Percentiles rank a stretch among this genome's conserved stretches.
phyloP scores from a whole-genome alignment of 2,888 invertebrate genomes.

The Eupithecia inturbata region DNA sequence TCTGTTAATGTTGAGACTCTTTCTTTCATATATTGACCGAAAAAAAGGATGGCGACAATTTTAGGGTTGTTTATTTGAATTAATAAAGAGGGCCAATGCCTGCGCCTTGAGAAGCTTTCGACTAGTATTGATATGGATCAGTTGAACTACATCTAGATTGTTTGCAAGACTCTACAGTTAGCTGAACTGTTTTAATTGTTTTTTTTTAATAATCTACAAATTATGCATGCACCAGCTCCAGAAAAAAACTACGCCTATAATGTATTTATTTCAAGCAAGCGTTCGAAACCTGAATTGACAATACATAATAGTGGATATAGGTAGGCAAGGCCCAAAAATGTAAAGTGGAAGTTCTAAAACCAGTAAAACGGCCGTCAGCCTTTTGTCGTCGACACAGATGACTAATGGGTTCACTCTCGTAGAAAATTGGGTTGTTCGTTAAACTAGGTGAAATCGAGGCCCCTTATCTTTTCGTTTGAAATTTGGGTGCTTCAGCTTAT shows the following conservation, averaged over 20 bases:
- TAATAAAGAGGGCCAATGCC: too few relatives aligned
- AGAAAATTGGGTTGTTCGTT: conserved; percentile 51
- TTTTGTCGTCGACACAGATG: conserved; percentile 46
- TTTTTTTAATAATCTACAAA: too few relatives aligned
- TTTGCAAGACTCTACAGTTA: too few relatives aligned
- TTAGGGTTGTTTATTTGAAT: neutral
- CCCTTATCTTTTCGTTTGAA: conserved; percentile 27
- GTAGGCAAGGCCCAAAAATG: conserved; percentile 13
- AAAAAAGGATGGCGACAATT: neutral
- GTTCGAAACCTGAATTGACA: neutral
- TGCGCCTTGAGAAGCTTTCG: too few relatives aligned
- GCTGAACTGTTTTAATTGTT: too few relatives aligned
- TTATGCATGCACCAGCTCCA: too few relatives aligned
- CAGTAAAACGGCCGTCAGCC: conserved; percentile 39
- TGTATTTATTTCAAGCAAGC: too few relatives aligned
- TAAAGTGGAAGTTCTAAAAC: conserved; percentile 29
- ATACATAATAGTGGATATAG: neutral
- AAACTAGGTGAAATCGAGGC: conserved; percentile 39
- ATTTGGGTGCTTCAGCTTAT: conserved; percentile 19
- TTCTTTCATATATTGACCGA: too few relatives aligned
- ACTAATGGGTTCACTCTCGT: conserved; percentile 50
- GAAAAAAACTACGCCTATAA: too few relatives aligned
- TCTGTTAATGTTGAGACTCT: too few relatives aligned
- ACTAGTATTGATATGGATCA: too few relatives aligned
- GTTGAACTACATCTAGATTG: neutral